A percentile compares a stretch with the other conserved stretches of the same genome.
phyloP scores from a whole-genome alignment of 2,113 vertebrate species.

The Peromyscus leucopus region DNA sequence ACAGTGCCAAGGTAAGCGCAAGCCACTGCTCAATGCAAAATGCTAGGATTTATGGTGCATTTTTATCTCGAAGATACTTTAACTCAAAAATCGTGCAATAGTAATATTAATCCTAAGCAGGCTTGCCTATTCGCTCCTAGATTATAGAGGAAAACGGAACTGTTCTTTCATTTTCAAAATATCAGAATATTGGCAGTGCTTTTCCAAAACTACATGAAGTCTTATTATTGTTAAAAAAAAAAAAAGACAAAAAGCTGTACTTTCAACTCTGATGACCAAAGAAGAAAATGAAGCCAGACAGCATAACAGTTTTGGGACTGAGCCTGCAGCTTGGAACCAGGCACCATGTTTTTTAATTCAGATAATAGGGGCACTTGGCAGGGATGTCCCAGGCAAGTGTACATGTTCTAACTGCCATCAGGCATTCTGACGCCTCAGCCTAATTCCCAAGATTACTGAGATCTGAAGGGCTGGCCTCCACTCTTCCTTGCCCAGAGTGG shows the following conservation, averaged over 20 bases:
- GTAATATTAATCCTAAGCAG: neutral
- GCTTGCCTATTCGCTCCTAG: neutral
- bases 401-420: slow-evolving; percentile 33
- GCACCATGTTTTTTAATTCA: slow-evolving; percentile 72
- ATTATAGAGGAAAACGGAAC: neutral
- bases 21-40: neutral
- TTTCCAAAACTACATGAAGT: slow-evolving; percentile 38
- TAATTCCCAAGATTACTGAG: slow-evolving; percentile 48
- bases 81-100: slow-evolving; percentile 38
- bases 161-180: slow-evolving; percentile 52
- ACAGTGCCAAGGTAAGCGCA: neutral
- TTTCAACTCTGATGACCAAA: slow-evolving; percentile 68
- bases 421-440: slow-evolving; percentile 15
- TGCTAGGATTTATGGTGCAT: neutral
- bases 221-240: slow-evolving; percentile 8
- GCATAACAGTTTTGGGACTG: slow-evolving; percentile 46
- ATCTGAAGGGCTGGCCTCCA: slow-evolving; percentile 29
- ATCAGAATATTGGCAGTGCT: slow-evolving; percentile 35
- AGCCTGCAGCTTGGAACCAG: slow-evolving; percentile 49
- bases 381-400: slow-evolving; percentile 5
- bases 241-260: slow-evolving; percentile 39
- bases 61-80: slow-evolving; percentile 44
- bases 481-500: neutral
- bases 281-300: slow-evolving; percentile 56
- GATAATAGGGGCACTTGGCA: slow-evolving; percentile 71